Base-by-base conservation (phyloP, 92 coral and sea anemone species). In the Palythoa grandis region DNA sequence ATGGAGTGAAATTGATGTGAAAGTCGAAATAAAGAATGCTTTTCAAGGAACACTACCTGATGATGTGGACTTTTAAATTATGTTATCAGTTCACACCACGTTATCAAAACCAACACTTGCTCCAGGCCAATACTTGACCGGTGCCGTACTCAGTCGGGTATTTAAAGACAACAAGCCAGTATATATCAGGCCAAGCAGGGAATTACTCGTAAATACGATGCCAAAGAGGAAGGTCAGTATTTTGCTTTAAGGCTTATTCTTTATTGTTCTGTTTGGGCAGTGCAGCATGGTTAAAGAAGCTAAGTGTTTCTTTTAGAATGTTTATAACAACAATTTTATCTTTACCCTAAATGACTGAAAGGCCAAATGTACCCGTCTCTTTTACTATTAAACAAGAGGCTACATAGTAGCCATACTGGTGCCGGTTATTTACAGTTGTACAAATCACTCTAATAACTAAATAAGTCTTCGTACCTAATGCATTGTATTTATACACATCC, bases 21-120 rank as follows among this genome's bases (percentile, higher is more conserved):
- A 84, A 7, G 19, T 48, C 4, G 50, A 48, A n/a, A 71, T 84
- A 76, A 37, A 37, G 65, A 76, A 86, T 37, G 84, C 84, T 35
- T 65, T 86, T 48, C 52, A 86, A 43, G 88, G 77, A 39, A 86
- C 83, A 20, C 74, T 86, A 13, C 84, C 88, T 23, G 71, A 23
- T 38, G 88, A 76, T 60, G 88, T 86, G 73, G 88, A 76, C 83
- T 86, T 86, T 54, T 75, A 75, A 29, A 86, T 86, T 72, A 11
- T 86, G 35, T 48, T 58, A 7, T 48, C 85, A 14, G 84, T 86
- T 15, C 85, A 86, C 84, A 86, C 77, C 2, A 77, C 60, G 25
- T 40, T 86, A 48, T 66, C 43, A 43, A 86, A 37, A 74, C 89
- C 89, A 11, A 63, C 69, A 11, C 56, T 86, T 14, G 89, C 89